A percentile compares a stretch with the other conserved stretches of the same genome.
Conservation (phyloP, 2,113 vertebrate species). For the Tragelaphus buxtoni region DNA sequence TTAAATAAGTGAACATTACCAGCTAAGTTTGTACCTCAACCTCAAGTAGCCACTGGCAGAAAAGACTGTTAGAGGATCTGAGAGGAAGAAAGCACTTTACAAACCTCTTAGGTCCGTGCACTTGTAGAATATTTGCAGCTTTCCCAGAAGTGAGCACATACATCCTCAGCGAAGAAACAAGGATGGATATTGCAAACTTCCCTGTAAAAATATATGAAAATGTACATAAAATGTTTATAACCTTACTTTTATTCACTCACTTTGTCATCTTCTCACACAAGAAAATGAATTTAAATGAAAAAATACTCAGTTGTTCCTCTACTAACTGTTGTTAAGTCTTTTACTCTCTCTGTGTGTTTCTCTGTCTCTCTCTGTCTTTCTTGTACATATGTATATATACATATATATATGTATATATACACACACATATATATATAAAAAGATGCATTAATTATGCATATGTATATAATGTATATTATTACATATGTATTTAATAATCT, state of each 20-base stretch:
- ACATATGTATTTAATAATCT: background rate
- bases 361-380: background rate
- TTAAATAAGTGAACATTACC: background rate
- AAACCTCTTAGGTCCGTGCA: background rate
- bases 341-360: background rate
- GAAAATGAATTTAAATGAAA: background rate
- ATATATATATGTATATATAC: background rate
- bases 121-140: background rate
- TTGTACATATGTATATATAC: background rate
- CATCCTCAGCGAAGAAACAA: background rate
- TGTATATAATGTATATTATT: no score
- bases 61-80: background rate
- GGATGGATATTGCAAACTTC: background rate
- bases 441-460: no score
- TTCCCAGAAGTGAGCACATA: background rate
- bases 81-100: background rate
- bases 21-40: background rate
- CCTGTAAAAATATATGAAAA: background rate
- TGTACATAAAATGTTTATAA: background rate
- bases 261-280: background rate
- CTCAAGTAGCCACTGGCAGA: background rate
- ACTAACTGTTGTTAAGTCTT: background rate
- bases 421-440: background rate
- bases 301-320: background rate
- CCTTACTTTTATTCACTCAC: background rate